A percentile compares a stretch with the other conserved stretches of the same genome.
Conservation (phyloP, 2,113 vertebrate genomes). For the Nycticebus coucang region DNA sequence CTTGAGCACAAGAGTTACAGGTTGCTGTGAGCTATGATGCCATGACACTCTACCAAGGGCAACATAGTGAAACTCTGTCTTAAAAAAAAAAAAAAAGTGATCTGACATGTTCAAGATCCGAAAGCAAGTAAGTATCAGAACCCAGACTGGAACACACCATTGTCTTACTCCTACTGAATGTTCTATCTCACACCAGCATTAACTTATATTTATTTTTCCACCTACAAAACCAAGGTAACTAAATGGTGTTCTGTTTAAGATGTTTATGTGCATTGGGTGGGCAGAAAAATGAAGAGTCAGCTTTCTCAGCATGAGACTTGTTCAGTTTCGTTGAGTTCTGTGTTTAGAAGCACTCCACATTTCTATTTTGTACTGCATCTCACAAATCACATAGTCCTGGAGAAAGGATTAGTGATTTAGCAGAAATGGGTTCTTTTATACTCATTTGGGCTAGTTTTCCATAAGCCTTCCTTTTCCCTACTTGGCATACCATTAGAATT, state of each 20-base stretch:
- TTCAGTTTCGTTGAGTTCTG: neutral
- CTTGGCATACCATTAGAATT: constrained; percentile 63
- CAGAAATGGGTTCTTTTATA: constrained; percentile 19
- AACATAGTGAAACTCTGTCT: too few species aligned
- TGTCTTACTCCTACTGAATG: neutral
- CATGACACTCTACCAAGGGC: too few species aligned
- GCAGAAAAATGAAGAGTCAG: neutral
- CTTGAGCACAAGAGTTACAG: too few species aligned
- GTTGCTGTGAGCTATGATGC: too few species aligned
- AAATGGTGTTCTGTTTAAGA: neutral
- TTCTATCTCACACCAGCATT: neutral
- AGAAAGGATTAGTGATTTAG: neutral
- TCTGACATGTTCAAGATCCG: neutral
- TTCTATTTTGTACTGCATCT: neutral
- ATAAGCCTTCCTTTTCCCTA: constrained; percentile 45
- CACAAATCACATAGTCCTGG: neutral
- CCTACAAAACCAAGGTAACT: neutral
- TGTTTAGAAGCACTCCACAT: neutral
- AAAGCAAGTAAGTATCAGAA: neutral
- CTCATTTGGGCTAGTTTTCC: constrained; percentile 51
- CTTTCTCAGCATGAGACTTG: neutral
- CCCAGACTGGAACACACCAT: neutral
- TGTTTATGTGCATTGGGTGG: too few species aligned
- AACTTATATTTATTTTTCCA: neutral
- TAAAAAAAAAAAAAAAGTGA: neutral